Base-by-base conservation (phyloP, 2,797 vertebrate genomes). In the Phoebastria nigripes region DNA sequence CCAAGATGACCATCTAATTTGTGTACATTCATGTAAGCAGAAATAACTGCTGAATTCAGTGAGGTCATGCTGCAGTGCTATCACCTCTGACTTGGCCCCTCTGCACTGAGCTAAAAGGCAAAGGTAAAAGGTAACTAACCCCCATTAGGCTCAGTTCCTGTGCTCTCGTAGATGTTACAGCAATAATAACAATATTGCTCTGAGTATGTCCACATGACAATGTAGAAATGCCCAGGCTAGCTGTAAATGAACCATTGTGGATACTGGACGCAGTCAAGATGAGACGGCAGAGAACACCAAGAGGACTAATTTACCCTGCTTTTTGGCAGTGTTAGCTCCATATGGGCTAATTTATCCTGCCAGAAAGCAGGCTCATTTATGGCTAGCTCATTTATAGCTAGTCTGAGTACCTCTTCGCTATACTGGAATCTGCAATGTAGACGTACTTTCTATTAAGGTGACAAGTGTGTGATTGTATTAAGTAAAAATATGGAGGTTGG, bases 281-380 rank as follows among this genome's bases (percentile, higher is more conserved):
- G 73, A 95, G 89, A 72, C 55, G 77, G 89, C 83, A 91, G 93
- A 92, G 78, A 70, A 82, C 55, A 91, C 89, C 59, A 39, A 41
- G 44, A 89, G 66, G 78, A 63, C 89, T 85, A 54, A 90, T 96
- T 92, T 87, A 54, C 59, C 63, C 24, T 33, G 81, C 28, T 87
- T 94, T 94, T 93, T 96, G 92, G 89, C 74, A 92, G 90, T 41
- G 86, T 73, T 62, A 89, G 71, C 47, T 92, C 81, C 74, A 51
- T 46, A 18, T n/a, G 80, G 96, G 81, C 81, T 85, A 87, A 85
- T 96, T 90, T 91, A 77, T 91, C 31, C 63, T 92, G 52, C 81
- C 84, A 82, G 93, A 70, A 82, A 91, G 67, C 83, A 77, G 63
- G 26, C 20, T 92, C 71, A 16, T 89, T 92, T 87, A 73, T 87